Conservation (phyloP, 2,797 vertebrate species). For the Bovichtus variegatus region DNA sequence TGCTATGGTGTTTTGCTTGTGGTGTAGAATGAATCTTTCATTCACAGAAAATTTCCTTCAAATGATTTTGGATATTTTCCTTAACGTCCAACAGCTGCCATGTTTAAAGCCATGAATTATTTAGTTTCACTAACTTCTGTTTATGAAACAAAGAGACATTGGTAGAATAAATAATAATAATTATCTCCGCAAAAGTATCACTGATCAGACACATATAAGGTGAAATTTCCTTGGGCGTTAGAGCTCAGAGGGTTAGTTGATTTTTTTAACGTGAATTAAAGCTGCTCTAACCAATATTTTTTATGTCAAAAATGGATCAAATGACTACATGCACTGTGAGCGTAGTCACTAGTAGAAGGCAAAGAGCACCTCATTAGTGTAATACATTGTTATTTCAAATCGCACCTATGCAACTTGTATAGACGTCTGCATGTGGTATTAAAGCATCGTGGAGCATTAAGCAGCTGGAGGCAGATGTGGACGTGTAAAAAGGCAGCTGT, state of each 20-base stretch:
- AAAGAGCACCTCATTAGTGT: not conserved
- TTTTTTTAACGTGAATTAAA: not conserved
- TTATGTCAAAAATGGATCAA: too few relatives aligned
- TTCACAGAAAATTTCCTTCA: not conserved
- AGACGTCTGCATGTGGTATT: not conserved
- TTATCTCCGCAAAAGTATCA: not conserved
- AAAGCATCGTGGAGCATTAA: not conserved
- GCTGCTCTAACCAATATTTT: not conserved
- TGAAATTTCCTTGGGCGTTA: not conserved
- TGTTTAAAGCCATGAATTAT: not conserved
- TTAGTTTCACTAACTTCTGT: conserved; percentile 3
- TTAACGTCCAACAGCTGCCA: not conserved
- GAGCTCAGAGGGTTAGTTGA: not conserved
- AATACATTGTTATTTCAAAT: not conserved
- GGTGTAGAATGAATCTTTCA: conserved; percentile 20
- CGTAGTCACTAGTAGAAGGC: not conserved
- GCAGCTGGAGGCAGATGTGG: not conserved
- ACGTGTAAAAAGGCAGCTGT: too few relatives aligned
- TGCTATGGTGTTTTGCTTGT: conserved; percentile 16
- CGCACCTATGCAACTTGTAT: not conserved
- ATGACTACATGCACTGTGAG: too few relatives aligned
- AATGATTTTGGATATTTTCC: not conserved
- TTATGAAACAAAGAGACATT: not conserved
- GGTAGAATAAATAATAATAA: too few relatives aligned
- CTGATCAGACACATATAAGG: not conserved